Conservation (phyloP, 2,113 vertebrate species). For the Ia io region DNA sequence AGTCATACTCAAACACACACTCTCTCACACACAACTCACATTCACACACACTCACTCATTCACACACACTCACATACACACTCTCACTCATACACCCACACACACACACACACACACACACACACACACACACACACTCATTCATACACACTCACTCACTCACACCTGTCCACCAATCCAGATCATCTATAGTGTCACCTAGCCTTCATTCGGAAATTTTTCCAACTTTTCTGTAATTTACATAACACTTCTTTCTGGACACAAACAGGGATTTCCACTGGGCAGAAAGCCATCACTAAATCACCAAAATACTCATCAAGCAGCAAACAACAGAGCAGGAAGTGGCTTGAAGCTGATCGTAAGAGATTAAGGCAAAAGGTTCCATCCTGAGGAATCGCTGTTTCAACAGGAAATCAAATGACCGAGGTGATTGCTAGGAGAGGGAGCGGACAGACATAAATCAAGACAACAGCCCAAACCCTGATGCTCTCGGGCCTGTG, state of each 20-base stretch:
- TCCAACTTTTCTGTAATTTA: not conserved
- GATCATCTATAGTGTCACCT: not conserved
- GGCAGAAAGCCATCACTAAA: not conserved
- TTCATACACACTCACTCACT: not conserved
- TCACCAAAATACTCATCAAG: conserved; percentile 39
- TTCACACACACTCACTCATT: not conserved
- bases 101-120: not conserved
- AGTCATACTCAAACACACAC: not conserved
- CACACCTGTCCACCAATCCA: not conserved
- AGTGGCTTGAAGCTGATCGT: conserved; percentile 27
- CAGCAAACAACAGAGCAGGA: not conserved
- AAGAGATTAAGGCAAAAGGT: conserved; percentile 36
- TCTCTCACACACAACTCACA: not conserved
- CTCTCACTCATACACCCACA: not conserved
- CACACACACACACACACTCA: not conserved
- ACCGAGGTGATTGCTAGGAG: not conserved
- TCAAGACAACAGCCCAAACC: not conserved
- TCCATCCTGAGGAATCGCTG: not conserved
- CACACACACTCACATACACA: not conserved
- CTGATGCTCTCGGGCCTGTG: not conserved
- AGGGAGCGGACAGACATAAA: conserved; percentile 1
- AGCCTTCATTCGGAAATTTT: not conserved
- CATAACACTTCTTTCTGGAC: not conserved
- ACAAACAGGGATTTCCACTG: conserved; percentile 13
- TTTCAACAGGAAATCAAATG: conserved; percentile 58